Conservation (phyloP, 2,888 invertebrate genomes). For the Glyphotaelius pellucidus region DNA sequence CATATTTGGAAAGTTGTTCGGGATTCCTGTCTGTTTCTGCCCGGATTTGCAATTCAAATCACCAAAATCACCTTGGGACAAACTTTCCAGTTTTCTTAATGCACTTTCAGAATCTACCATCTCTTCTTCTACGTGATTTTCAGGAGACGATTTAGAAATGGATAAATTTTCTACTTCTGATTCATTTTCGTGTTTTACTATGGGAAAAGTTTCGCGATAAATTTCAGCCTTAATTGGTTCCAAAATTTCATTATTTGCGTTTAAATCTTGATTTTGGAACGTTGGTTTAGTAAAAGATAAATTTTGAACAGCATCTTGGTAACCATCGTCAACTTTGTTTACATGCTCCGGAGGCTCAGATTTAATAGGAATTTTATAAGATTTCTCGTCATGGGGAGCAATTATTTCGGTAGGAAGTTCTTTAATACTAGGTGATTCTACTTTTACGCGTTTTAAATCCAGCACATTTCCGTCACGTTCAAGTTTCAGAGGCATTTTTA, state of each 20-base stretch:
- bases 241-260: slow-evolving; percentile 72
- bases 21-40: background rate
- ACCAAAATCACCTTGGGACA: slow-evolving; percentile 87
- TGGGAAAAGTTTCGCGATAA: slow-evolving; percentile 53
- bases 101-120: slow-evolving; percentile 79
- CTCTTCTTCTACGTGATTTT: slow-evolving; percentile 66
- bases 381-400: slow-evolving; percentile 52
- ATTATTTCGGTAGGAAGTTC: background rate
- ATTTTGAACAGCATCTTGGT: slow-evolving; percentile 67
- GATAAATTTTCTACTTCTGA: slow-evolving; percentile 68
- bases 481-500: slow-evolving; percentile 64
- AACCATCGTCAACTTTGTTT: slow-evolving; percentile 70
- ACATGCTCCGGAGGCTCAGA: slow-evolving; percentile 67
- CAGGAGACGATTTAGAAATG: slow-evolving; percentile 61
- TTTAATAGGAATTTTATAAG: slow-evolving; percentile 54
- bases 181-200: slow-evolving; percentile 70
- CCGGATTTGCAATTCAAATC: slow-evolving; percentile 68
- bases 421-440: slow-evolving; percentile 51
- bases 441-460: slow-evolving; percentile 60
- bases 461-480: slow-evolving; percentile 44
- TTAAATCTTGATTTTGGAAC: slow-evolving; percentile 69
- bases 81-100: slow-evolving; percentile 86
- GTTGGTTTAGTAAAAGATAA: slow-evolving; percentile 48
- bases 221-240: slow-evolving; percentile 55
- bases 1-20: slow-evolving; percentile 70